phyloP scores from a whole-genome alignment of 2,888 invertebrate species.

The Lasius fuliginosus region DNA sequence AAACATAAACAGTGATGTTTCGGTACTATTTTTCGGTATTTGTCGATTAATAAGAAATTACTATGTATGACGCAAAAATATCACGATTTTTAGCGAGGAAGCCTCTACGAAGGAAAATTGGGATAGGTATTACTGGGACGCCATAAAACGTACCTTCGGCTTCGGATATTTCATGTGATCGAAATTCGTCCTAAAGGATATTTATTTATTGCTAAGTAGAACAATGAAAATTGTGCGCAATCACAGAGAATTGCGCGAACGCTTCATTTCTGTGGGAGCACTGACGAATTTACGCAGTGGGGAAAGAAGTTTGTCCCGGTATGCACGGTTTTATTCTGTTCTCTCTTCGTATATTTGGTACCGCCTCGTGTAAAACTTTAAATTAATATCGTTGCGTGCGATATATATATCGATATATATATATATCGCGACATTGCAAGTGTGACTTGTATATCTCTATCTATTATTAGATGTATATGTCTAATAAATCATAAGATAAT shows the following conservation, averaged over 20 bases:
- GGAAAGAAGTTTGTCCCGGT: background rate
- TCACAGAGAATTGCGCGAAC: constrained; percentile 11
- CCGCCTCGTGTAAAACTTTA: constrained; percentile 41
- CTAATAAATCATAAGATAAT: constrained; percentile 64
- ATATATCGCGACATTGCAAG: constrained; percentile 34
- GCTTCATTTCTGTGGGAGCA: constrained; percentile 20
- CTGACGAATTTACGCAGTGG: constrained; percentile 16
- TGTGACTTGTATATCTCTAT: constrained; percentile 49
- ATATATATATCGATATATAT: background rate
- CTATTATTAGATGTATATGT: constrained; percentile 67
- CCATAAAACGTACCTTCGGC: constrained; percentile 97
- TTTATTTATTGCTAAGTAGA: constrained; percentile 83
- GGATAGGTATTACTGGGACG: constrained; percentile 97
- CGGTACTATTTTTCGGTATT: background rate
- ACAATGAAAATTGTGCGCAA: constrained; percentile 47
- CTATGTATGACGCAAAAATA: background rate
- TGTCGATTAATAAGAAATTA: background rate
- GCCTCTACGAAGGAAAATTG: constrained; percentile 95
- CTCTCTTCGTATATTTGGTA: constrained; percentile 44
- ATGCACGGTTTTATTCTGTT: constrained; percentile 29
- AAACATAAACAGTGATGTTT: constrained; percentile 62
- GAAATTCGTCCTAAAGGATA: constrained; percentile 68
- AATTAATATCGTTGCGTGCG: constrained; percentile 19
- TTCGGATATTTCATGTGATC: constrained; percentile 91
- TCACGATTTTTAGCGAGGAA: constrained; percentile 87